Evolutionary conservation across 92 coral and sea anemone species (phyloP), one percentile per base, ranked within the genome.

Genomic region (Palythoa grandiflora): DNA sequence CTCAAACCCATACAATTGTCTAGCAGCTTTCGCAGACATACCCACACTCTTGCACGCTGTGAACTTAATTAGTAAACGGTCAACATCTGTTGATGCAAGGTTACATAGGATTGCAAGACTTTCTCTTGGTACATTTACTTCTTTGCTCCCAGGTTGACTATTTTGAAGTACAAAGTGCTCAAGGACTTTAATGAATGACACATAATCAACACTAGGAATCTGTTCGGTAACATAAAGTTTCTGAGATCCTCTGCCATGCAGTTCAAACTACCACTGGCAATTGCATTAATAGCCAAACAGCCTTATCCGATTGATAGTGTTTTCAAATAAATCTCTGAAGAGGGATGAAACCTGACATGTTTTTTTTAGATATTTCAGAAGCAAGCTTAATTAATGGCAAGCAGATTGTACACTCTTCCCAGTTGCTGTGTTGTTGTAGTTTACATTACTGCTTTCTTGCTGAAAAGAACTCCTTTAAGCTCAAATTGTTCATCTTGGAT

Each of bases 81-180:
- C 93, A 65, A 15, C 48, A 44, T 90, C 93, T 61, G 93, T 74
- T 9, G 88, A 80, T 53, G 93, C 90, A 39, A 90, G 88, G 38
- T 78, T 87, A 12, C 91, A 91, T 50, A 91, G 51, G 68, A 87
- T 52, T 48, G 39, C 10, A 74, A 91, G 83, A 28, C 86, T 83
- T 38, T 91, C 93, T 66, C 44, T 91, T 75, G 93, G 86, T 54
- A 91, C 6, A 3, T 61, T 61, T 61, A 61, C 70, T 61, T 61
- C 70, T 61, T 17, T 61, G 70, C 70, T 61, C 60, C 60, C 60
- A 54, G 60, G 60, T 54, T 54, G 60, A 54, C 60, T 61, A 17
- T 61, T 61, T n/a, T 61, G 70, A n/a, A 61, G 35, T 61, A 61
- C 35, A 61, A 61, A 17, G 70, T 61, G 35, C 35, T n/a, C 35